Percentiles rank a stretch among this genome's conserved stretches.
These are phyloP conservation scores for Hymenopus coronatus DNA, from an alignment of 2,888 invertebrate species.

Conservation along the genomic window DNA sequence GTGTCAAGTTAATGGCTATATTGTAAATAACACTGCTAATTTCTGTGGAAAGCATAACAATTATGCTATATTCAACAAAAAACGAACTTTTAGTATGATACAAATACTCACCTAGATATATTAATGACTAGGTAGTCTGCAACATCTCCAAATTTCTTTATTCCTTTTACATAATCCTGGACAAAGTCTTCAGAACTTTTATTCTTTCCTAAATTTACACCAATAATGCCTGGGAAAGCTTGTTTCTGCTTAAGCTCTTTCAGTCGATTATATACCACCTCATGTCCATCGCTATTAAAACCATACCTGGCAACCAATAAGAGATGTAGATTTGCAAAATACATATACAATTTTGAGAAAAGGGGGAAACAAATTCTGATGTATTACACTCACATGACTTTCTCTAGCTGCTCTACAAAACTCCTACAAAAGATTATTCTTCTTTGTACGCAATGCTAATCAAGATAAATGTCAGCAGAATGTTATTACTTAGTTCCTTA, in stretches of 20 bases:
- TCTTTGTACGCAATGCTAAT: too few relatives aligned
- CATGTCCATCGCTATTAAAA: constrained; percentile 94
- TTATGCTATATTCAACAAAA: background rate
- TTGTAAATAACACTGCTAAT: too few relatives aligned
- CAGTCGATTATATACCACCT: constrained; percentile 67
- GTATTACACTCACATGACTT: too few relatives aligned
- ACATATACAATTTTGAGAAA: too few relatives aligned
- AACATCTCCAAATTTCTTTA: constrained; percentile 73
- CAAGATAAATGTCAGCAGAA: too few relatives aligned
- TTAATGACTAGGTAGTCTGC: constrained; percentile 97
- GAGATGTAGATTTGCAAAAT: background rate
- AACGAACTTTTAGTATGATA: background rate
- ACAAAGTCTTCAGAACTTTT: constrained; percentile 73
- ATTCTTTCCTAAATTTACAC: constrained; percentile 96
- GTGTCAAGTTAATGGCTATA: too few relatives aligned
- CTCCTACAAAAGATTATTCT: too few relatives aligned
- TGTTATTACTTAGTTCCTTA: too few relatives aligned
- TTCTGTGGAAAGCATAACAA: background rate
- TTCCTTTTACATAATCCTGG: constrained; percentile 82
- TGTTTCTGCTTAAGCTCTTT: constrained; percentile 53
- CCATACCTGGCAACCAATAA: constrained; percentile 61
- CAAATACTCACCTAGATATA: constrained; percentile 66
- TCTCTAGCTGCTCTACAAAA: too few relatives aligned
- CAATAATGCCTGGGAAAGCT: constrained; percentile 65
- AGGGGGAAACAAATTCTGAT: too few relatives aligned